Evolutionary conservation across 2,797 vertebrate species (phyloP), one percentile per base, ranked within the genome.

Genomic region (Pangasius djambal): DNA sequence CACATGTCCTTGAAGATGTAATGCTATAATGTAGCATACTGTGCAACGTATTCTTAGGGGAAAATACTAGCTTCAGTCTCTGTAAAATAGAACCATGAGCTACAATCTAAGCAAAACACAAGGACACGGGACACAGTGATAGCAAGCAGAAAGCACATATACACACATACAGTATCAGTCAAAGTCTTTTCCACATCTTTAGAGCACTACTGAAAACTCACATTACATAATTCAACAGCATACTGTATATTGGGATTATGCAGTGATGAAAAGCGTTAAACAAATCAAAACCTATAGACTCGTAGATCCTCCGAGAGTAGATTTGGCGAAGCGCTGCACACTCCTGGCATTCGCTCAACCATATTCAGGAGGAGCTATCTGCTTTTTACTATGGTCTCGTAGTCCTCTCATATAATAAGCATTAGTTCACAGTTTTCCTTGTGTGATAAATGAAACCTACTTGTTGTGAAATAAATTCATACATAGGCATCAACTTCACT

Each of bases 1-100:
- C 65, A 92, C 88, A 88, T 72, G 85, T 89, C 90, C 88, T 87
- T 89, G 90, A 92, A 90, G 89, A 92, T 90, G 87, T 89, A 91
- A 90, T 88, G 86, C 83, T 85, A 82, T 88, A 91, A 89, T 91
- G 91, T 86, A 88, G 86, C 61, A 61, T 20, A 59, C 55, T 72
- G 85, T 61, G 55, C n/a, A 77, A 84, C 61, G 83, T 81, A 81
- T 87, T 88, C 82, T 88, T 88, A 86, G 40, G 44, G 63, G 84
- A 70, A 87, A 88, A 89, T 44, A 65, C 74, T 50, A 31, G 74
- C 85, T 75, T 86, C 82, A 57, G 40, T 87, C 18, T 87, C 22
- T 89, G 55, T 83, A 65, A 70, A 88, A 83, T 7, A 50, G 50
- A 90, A 52, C 85, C 55, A 28, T 20, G 59, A 85, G 65, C 78